phyloP scores from a whole-genome alignment of 2,888 invertebrate genomes.

The Temnothorax ravouxi region DNA sequence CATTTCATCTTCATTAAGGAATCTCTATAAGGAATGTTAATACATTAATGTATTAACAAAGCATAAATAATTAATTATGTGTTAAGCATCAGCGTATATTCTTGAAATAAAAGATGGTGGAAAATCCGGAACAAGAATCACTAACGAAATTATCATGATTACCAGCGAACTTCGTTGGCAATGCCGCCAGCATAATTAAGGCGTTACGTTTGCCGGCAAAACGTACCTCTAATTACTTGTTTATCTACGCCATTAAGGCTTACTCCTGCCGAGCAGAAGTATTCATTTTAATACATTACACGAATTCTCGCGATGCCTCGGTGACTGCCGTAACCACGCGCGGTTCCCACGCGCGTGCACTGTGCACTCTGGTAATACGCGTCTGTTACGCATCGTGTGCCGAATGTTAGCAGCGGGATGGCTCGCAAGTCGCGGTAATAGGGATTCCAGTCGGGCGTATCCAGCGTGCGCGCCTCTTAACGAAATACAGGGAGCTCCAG shows the following conservation, averaged over 20 bases:
- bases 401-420: slow-evolving; percentile 40
- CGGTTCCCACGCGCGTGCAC: slow-evolving; percentile 40
- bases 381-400: slow-evolving; percentile 52
- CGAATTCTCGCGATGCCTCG: slow-evolving; percentile 47
- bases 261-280: slow-evolving; percentile 29
- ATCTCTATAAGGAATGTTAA: slow-evolving; percentile 3
- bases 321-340: slow-evolving; percentile 9
- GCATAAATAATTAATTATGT: slow-evolving; percentile 14
- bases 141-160: slow-evolving; percentile 32
- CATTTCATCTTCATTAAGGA: slow-evolving; percentile 30
- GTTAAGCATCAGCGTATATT: background rate
- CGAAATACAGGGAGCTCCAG: slow-evolving; percentile 59
- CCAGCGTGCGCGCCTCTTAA: slow-evolving; percentile 43
- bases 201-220: slow-evolving; percentile 45
- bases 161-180: background rate
- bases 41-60: background rate
- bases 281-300: slow-evolving; percentile 48
- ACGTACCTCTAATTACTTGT: slow-evolving; percentile 48
- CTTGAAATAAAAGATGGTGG: slow-evolving; percentile 2
- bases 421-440: slow-evolving; percentile 21
- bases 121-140: slow-evolving; percentile 34
- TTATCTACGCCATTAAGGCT: slow-evolving; percentile 45
- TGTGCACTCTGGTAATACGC: slow-evolving; percentile 27
- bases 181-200: slow-evolving; percentile 33
- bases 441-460: slow-evolving; percentile 39